phyloP scores from a whole-genome alignment of 2,113 vertebrate genomes.

The Psilopogon haemacephalus region DNA sequence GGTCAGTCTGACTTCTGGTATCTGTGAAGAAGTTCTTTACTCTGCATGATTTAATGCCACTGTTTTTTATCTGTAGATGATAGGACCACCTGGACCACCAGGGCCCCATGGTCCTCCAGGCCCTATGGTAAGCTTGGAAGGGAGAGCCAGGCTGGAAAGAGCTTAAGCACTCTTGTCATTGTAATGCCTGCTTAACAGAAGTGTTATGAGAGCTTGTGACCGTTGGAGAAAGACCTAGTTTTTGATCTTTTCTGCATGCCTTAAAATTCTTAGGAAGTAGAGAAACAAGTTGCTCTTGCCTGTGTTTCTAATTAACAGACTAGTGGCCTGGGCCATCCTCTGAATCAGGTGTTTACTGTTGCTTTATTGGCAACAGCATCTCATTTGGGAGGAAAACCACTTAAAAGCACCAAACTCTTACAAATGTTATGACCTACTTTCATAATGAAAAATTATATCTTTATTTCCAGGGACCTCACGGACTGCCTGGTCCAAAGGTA shows the following conservation, averaged over 20 bases:
- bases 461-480: slow-evolving; percentile 92
- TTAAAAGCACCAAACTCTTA: background rate
- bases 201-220: background rate
- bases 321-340: background rate
- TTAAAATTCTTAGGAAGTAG: background rate
- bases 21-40: slow-evolving; percentile 5
- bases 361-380: background rate
- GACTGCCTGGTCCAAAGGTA: slow-evolving; percentile 97
- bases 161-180: background rate
- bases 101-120: slow-evolving; percentile 94
- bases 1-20: background rate
- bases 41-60: background rate
- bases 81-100: slow-evolving; percentile 87
- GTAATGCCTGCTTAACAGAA: background rate
- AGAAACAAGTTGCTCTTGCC: background rate
- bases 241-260: background rate
- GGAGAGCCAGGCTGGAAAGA: background rate
- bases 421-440: background rate
- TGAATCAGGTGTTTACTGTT: background rate
- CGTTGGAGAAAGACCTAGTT: background rate
- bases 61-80: slow-evolving; percentile 79
- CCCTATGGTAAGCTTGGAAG: slow-evolving; percentile 88
- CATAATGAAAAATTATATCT: slow-evolving; percentile 33
- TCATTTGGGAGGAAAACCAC: background rate
- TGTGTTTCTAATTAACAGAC: background rate